Evolutionary conservation across 2,797 vertebrate genomes (phyloP).

Genomic region (Myotis pilosus): DNA sequence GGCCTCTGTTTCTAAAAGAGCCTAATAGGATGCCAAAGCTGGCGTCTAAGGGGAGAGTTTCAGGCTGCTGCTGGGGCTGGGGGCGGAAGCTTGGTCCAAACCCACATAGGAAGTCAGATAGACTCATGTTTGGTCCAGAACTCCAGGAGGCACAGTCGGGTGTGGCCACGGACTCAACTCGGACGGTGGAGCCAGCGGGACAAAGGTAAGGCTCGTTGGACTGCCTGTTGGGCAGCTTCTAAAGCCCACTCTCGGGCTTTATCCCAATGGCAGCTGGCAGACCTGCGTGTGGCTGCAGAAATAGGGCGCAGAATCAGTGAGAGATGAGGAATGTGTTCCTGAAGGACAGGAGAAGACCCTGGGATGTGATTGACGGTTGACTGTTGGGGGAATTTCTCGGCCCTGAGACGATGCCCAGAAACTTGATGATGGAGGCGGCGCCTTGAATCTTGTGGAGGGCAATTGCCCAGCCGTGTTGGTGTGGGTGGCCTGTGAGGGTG

Average conservation of each 20-base stretch:
- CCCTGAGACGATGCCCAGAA: not conserved
- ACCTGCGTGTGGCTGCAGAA: not conserved
- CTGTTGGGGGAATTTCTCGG: not conserved
- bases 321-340: not conserved
- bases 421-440: not conserved
- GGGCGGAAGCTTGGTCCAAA: not conserved
- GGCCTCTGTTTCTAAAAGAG: not conserved
- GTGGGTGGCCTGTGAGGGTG: not conserved
- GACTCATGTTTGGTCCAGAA: not conserved
- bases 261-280: not conserved
- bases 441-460: not conserved
- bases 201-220: not conserved
- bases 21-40: not conserved
- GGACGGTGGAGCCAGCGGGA: not conserved
- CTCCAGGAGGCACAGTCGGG: not conserved
- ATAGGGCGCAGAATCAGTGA: not conserved
- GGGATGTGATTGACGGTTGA: too few species aligned
- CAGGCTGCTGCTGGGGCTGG: not conserved
- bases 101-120: not conserved
- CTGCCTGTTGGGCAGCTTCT: not conserved
- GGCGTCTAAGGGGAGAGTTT: not conserved
- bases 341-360: not conserved
- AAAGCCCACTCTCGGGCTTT: not conserved
- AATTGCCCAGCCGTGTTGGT: not conserved
- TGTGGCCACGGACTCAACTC: not conserved